Percentiles rank a stretch among this genome's conserved stretches.
Conservation (phyloP, 2,113 vertebrate genomes). For the Caranx ignobilis region DNA sequence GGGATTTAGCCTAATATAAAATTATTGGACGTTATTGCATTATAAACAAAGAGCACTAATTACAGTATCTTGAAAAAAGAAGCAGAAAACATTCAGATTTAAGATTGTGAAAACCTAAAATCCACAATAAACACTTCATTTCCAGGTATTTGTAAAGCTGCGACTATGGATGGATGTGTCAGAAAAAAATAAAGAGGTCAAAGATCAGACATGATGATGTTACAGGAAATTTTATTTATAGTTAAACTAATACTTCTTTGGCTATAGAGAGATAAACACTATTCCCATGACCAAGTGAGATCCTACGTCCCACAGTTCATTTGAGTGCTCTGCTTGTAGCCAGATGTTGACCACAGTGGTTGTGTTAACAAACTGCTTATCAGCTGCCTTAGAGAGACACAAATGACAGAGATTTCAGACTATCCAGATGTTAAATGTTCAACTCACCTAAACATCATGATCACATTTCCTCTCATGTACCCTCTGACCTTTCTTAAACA, state of each 20-base stretch:
- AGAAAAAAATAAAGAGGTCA: too few species aligned
- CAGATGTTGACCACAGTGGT: constrained; percentile 48
- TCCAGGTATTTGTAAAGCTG: too few species aligned
- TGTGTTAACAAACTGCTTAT: constrained; percentile 23
- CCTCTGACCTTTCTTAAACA: constrained; percentile 44
- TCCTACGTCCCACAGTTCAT: neutral
- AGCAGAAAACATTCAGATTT: too few species aligned
- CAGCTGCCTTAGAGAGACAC: constrained; percentile 65
- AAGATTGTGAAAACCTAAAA: too few species aligned
- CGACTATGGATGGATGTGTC: too few species aligned
- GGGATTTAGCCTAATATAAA: too few species aligned
- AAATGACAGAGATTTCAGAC: constrained; percentile 10
- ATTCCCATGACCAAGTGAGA: constrained; percentile 5
- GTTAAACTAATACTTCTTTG: constrained; percentile 56
- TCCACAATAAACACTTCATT: too few species aligned
- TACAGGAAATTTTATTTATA: constrained; percentile 63
- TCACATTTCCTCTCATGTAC: constrained; percentile 23
- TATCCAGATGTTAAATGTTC: constrained; percentile 30
- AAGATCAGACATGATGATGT: neutral
- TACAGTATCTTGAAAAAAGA: too few species aligned
- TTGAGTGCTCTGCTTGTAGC: constrained; percentile 1
- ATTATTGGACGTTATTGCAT: too few species aligned
- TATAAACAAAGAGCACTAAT: too few species aligned
- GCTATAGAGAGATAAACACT: constrained; percentile 55
- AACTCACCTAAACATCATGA: neutral